Conservation (phyloP, 2,113 vertebrate genomes). For the Hemichromis elongatus region DNA sequence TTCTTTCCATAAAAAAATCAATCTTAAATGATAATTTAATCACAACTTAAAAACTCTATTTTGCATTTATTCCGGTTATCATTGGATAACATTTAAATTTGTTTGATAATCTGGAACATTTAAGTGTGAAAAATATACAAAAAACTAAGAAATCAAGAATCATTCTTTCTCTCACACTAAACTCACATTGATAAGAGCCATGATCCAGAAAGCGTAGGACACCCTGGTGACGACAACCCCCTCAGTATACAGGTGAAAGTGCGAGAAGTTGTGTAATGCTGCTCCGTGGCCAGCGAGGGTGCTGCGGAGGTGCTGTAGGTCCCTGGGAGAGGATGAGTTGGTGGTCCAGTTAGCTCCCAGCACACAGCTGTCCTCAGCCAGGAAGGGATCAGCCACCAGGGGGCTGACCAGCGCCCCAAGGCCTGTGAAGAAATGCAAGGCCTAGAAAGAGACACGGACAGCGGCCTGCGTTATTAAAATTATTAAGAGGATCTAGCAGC, state of each 20-base stretch:
- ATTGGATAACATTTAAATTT: fast-evolving
- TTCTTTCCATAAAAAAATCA: not conserved
- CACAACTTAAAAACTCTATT: not conserved
- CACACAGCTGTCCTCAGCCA: slow-evolving; percentile 86
- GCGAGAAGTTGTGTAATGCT: slow-evolving; percentile 70
- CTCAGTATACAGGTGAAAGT: slow-evolving; percentile 68
- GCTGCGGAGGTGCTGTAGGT: slow-evolving; percentile 78
- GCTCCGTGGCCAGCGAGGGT: slow-evolving; percentile 69
- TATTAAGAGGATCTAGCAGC: not conserved
- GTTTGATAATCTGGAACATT: not conserved
- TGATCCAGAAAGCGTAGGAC: slow-evolving; percentile 97
- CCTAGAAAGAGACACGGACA: slow-evolving; percentile 61
- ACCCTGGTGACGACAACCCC: slow-evolving; percentile 75
- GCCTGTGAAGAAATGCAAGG: slow-evolving; percentile 91
- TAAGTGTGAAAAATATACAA: not conserved
- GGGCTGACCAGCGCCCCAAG: slow-evolving; percentile 91
- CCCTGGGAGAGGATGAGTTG: slow-evolving; percentile 60
- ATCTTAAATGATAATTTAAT: not conserved
- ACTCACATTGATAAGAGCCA: slow-evolving; percentile 94
- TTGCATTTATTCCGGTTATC: not conserved
- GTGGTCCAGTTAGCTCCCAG: slow-evolving; percentile 73
- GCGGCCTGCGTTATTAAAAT: not conserved
- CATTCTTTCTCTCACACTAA: not conserved
- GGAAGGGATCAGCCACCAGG: slow-evolving; percentile 90
- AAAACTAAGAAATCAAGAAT: not conserved